These are phyloP conservation scores for Drosophila falleni DNA, from an alignment of 2,888 invertebrate species.

Conservation along the genomic window DNA sequence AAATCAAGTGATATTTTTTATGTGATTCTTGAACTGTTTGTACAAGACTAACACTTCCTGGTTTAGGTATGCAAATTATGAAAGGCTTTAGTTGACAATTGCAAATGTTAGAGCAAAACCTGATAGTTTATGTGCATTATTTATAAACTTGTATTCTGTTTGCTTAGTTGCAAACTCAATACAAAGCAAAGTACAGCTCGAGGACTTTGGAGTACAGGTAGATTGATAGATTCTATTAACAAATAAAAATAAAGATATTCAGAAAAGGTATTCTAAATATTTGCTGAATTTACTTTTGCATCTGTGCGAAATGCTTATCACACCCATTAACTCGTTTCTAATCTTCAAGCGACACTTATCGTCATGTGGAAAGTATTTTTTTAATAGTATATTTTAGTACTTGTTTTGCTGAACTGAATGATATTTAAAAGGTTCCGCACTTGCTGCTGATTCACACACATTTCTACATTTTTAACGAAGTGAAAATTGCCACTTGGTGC, in stretches of 20 bases:
- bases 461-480: conserved; percentile 54
- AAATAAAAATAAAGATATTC: background rate
- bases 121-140: conserved; percentile 29
- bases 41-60: conserved; percentile 1
- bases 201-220: conserved; percentile 21
- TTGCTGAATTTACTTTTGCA: background rate
- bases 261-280: background rate
- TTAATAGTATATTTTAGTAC: conserved; percentile 2
- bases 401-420: conserved; percentile 7
- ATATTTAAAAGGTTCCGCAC: conserved; percentile 18
- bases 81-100: conserved; percentile 4
- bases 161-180: conserved; percentile 14
- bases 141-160: conserved; percentile 39
- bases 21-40: background rate
- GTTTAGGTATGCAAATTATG: conserved; percentile 14
- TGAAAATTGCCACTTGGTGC: conserved; percentile 67
- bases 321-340: conserved; percentile 7
- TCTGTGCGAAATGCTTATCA: conserved; percentile 1
- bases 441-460: conserved; percentile 21
- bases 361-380: background rate
- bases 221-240: background rate
- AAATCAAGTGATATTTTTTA: background rate
- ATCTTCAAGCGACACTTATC: conserved; percentile 1
- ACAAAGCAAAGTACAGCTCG: conserved; percentile 34
- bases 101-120: conserved; percentile 10